Evolutionary conservation across 2,888 invertebrate genomes (phyloP), one percentile per base, ranked within the genome.

Genomic region (Campopleginae sp.): DNA sequence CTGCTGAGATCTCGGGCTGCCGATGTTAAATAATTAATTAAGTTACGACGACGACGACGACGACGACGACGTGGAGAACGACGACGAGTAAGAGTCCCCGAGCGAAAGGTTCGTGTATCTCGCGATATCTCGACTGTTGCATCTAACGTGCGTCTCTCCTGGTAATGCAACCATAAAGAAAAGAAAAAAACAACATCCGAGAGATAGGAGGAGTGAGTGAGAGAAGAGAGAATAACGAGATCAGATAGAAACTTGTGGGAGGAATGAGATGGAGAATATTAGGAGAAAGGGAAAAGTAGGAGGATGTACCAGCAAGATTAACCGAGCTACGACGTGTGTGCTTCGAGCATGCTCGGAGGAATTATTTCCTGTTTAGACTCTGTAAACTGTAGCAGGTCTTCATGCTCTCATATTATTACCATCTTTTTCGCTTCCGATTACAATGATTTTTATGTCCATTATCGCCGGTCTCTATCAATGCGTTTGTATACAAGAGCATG

Each of bases 1-100:
- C 76, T 58, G 58, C 66, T 71, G 77, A 80, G 86, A 87, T 80
- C 83, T 83, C 87, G 80, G 83, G 72, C 86, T 87, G 81, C 84
- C 86, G 88, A 89, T 89, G 89, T 88, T 88, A 89, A 89, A 89
- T 90, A 88, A 90, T 90, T 90, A 91, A 91, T 91, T 91, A 89
- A 90, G 89, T 88, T 84, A 82, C 81, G 86, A 85, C 84, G 85
- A 72, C 80, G 78, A 82, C 71, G 77, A 42, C 33, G 85, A 72
- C 65, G 76, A 82, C 31, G 84, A 82, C 81, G 85, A 84, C 82
- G 82, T 78, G 80, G 80, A 66, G 74, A 58, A 68, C 68, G 68
- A 80, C 72, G 79, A 76, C 76, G 80, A 70, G 63, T 68, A 61
- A 81, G 70, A 82, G 82, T 80, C 72, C 51, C 31, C 65, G 72